Evolutionary conservation across 1,140 invertebrate species (phyloP), one percentile per base, ranked within the genome.

Genomic region (Bicyclus anynana): DNA sequence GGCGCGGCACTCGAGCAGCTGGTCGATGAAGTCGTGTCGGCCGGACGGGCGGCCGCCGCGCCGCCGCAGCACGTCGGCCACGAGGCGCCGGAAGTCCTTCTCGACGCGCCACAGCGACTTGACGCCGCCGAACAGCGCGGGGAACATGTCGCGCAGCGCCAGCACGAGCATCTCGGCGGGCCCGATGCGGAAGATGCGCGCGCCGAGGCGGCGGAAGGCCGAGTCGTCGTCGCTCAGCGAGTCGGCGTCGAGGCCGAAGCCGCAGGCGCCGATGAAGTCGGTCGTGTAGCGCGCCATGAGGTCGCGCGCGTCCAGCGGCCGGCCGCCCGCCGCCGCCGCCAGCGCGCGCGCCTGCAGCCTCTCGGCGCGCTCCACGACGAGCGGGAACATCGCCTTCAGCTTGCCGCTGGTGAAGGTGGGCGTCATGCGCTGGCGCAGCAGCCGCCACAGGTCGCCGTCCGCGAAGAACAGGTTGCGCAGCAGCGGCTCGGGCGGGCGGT

Each of bases 121-220:
- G 76, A 0, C 76, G 67, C 3, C 59, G 40, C 54, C 77, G 69
- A 61, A 93, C 5, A 49, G 93, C 2, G 5, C 53, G 52, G 9
- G 61, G 61, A n/a, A 53, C 23, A 14, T 42, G n/a, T 27, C 48
- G 44, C 16, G 42, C 52, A 5, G 49, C 6, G 1, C 38, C 23
- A 17, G 27, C 1, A 40, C 10, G 12, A 59, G n/a, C 23, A 64
- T 10, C 38, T 59, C 52, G n/a, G 38, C 29, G 3, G 10, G 2
- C 9, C 51, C 53, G 16, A 38, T 37, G 4, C n/a, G 29, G 23
- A 64, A 64, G 23, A 64, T 54, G 6, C 44, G n/a, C 38, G 20
- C 58, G 14, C 62, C 62, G 16, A 64, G 17, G 26, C 29, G 42
- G 18, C 56, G 52, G 16, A 64, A 64, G 3, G 53, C 38, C 3